Evolutionary conservation across 2,113 vertebrate species (phyloP), one percentile per base, ranked within the genome.

Genomic region (Corvus cornix): DNA sequence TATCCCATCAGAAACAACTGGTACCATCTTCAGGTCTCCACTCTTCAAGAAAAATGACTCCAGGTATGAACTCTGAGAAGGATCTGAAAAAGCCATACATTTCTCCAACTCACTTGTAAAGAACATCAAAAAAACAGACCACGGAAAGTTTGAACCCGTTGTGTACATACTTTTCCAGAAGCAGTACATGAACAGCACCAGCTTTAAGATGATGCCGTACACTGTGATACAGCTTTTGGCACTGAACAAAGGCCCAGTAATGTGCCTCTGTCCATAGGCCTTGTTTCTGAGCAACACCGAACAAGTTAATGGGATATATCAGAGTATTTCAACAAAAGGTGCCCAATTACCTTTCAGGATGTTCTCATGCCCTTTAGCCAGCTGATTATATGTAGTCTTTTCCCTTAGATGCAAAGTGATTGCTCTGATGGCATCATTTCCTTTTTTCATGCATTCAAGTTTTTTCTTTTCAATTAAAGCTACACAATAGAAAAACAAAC

Each of bases 401-500:
- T 58, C 78, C 70, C 48, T 87, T 33, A 67, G 56, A 91, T 53
- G 58, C 46, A 49, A 79, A 91, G 68, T 24, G 92, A 94, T 69
- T 85, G 58, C 75, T 88, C 63, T 74, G 72, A 92, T 86, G 70
- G 83, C 92, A 97, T 93, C 22, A 90, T 63, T 96, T 96, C 95
- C 95, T 88, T 88, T 82, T 26, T 91, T 87, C 77, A 77, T 13
- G 31, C 58, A 52, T 68, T 85, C 39, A 41, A 5, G 17, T 68
- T 90, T 68, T 90, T 83, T 76, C 46, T 86, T 95, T 87, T 89
- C 77, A 87, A 69, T 49, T 87, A 64, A 44, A 85, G 82, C 62
- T 49, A 90, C 92, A 96, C 95, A 97, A 94, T 82, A 93, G 93
- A 94, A 95, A 91, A 91, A 91, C 75, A 93, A 95, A 85, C 44